phyloP scores from a whole-genome alignment of 2,797 vertebrate species.

The Darevskia mixta region DNA sequence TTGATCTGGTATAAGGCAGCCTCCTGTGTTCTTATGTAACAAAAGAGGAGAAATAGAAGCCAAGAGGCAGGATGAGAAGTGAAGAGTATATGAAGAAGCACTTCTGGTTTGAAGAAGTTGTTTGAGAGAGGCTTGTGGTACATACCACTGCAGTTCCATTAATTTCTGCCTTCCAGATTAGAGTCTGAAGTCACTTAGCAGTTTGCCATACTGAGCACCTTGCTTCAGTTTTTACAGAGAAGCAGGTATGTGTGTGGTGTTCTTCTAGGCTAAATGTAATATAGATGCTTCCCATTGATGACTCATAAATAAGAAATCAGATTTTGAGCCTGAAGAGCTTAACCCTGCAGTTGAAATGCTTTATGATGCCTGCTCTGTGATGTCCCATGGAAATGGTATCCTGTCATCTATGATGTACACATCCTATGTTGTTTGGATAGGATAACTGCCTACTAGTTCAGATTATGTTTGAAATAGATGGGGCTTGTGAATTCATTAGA shows the following conservation, averaged over 20 bases:
- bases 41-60: neutral
- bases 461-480: slow-evolving; percentile 23
- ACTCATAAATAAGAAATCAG: slow-evolving; percentile 32
- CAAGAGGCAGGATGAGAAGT: neutral
- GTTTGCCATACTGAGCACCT: neutral
- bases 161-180: slow-evolving; percentile 46
- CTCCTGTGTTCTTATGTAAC: neutral
- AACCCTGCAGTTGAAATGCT: slow-evolving; percentile 45
- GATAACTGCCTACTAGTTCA: slow-evolving; percentile 12
- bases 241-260: slow-evolving; percentile 58
- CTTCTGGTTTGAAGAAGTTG: slow-evolving; percentile 45
- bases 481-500: slow-evolving; percentile 32
- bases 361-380: neutral
- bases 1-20: neutral
- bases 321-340: slow-evolving; percentile 50
- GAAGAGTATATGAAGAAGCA: slow-evolving; percentile 49
- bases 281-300: slow-evolving; percentile 51
- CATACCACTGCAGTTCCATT: neutral
- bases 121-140: neutral
- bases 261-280: slow-evolving; percentile 61
- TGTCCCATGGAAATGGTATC: slow-evolving; percentile 19
- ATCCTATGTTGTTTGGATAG: neutral
- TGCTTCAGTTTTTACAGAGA: neutral
- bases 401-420: slow-evolving; percentile 32
- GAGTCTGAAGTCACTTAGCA: slow-evolving; percentile 49